A percentile compares a stretch with the other conserved stretches of the same genome.
phyloP scores from a whole-genome alignment of 1,140 invertebrate species.

The Heliconius hermathena region DNA sequence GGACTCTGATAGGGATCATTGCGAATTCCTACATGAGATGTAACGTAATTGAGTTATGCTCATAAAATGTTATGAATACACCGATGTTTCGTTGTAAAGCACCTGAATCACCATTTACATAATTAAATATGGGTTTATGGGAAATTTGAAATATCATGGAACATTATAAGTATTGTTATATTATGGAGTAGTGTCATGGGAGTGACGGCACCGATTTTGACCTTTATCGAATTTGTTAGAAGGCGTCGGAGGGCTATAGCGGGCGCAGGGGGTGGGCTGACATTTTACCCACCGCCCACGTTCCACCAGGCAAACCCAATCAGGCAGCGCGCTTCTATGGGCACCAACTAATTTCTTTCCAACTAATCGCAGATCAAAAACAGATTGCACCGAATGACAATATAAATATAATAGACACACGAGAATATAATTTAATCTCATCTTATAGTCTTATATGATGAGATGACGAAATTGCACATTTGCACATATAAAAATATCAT shows the following conservation, averaged over 20 bases:
- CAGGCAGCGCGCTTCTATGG: slow-evolving; percentile 22
- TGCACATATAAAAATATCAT: background rate
- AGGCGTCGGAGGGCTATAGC: slow-evolving; percentile 16
- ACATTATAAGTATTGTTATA: background rate
- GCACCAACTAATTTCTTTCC: slow-evolving; percentile 21
- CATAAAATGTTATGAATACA: background rate
- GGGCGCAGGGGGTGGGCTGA: slow-evolving; percentile 30
- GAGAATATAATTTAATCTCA: background rate
- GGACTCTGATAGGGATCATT: background rate
- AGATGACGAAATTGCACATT: background rate
- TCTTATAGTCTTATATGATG: background rate
- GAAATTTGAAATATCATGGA: background rate
- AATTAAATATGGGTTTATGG: background rate
- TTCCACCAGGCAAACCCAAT: slow-evolving; percentile 20
- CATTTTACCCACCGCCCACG: slow-evolving; percentile 28
- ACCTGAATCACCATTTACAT: background rate
- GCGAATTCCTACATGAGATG: background rate
- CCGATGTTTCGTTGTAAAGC: background rate
- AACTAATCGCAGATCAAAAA: slow-evolving; percentile 14
- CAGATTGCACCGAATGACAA: background rate
- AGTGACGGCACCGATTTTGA: slow-evolving; percentile 6
- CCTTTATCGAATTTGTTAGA: slow-evolving; percentile 35
- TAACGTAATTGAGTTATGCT: background rate
- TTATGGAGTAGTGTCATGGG: background rate
- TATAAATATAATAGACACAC: background rate